phyloP scores from a whole-genome alignment of 2,113 vertebrate species.

The Genyomyrus donnyi region DNA sequence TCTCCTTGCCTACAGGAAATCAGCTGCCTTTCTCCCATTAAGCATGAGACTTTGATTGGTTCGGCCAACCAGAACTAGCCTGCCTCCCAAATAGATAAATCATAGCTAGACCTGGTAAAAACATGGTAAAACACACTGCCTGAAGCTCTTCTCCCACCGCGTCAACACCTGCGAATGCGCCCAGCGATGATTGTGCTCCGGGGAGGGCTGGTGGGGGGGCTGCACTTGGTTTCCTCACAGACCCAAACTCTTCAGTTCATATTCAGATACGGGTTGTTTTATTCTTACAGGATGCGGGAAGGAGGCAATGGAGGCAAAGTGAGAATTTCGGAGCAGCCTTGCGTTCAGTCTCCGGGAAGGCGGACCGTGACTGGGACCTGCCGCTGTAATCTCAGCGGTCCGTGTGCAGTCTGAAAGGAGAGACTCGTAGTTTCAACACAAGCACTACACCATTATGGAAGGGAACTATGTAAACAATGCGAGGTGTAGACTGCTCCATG shows the following conservation, averaged over 20 bases:
- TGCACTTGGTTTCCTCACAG: not conserved
- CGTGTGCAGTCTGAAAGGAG: not conserved
- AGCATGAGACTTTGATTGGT: not conserved
- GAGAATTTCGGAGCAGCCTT: not conserved
- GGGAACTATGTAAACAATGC: not conserved
- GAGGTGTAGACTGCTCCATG: not conserved
- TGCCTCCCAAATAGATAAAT: constrained; percentile 16
- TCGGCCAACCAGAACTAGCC: constrained; percentile 28
- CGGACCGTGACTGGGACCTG: not conserved
- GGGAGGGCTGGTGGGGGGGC: not conserved
- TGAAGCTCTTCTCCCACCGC: not conserved
- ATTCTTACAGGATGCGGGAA: not conserved
- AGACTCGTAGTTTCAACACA: not conserved
- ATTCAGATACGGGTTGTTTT: not conserved
- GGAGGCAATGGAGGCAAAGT: not conserved
- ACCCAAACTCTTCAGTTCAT: not conserved
- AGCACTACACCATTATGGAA: not conserved
- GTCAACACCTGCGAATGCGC: not conserved
- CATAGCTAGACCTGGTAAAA: not conserved
- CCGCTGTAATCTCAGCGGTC: not conserved
- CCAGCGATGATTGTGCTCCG: not conserved
- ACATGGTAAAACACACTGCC: not conserved
- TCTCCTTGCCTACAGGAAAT: not conserved
- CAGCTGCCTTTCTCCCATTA: not conserved
- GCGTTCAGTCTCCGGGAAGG: not conserved